Evolutionary conservation across 2,113 vertebrate species (phyloP), one percentile per base, ranked within the genome.

Genomic region (Nasalis larvatus): DNA sequence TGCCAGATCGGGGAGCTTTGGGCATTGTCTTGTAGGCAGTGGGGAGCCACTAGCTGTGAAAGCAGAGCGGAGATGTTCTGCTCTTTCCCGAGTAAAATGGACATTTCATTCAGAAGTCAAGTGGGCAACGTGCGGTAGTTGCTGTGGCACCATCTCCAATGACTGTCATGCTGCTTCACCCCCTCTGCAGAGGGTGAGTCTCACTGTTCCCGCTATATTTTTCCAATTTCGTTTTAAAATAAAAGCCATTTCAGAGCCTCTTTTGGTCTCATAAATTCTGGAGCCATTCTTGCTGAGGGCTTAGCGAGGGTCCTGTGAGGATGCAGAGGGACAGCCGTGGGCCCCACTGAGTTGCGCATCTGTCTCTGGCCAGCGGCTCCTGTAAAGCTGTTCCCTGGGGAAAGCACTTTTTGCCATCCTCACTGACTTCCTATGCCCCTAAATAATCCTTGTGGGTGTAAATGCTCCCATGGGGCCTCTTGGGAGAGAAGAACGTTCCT

Each of bases 191-290:
- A 77, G 56, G 56, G 49, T 27, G 14, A 84, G 16, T 40, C 18
- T 54, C 56, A 45, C 17, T 3, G 0, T 54, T 85, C 63, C 85
- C 0, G 2, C n/a, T 11, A 60, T 6, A 45, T 30, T 35, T 68
- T 84, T 77, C 78, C 27, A 84, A 6, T 91, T 94, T 86, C 78
- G 93, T 87, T 95, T 81, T 63, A 92, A 87, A 92, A 91, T 45
- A 94, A 83, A 96, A 84, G 35, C 93, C 52, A 83, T 73, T 89
- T 86, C 54, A 92, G 45, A 77, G 77, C 37, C 78, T 88, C 85
- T 86, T 78, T 89, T 85, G 77, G 91, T 71, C 56, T 95, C 88
- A n/a, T 93, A 69, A 80, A 66, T 81, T 77, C 73, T 85, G 63
- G 60, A 95, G 25, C 45, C 68, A 13, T 88, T 93, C 42, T 86